These are phyloP conservation scores for Mayetiola destructor DNA, from an alignment of 2,888 invertebrate genomes.

Conservation along the genomic window DNA sequence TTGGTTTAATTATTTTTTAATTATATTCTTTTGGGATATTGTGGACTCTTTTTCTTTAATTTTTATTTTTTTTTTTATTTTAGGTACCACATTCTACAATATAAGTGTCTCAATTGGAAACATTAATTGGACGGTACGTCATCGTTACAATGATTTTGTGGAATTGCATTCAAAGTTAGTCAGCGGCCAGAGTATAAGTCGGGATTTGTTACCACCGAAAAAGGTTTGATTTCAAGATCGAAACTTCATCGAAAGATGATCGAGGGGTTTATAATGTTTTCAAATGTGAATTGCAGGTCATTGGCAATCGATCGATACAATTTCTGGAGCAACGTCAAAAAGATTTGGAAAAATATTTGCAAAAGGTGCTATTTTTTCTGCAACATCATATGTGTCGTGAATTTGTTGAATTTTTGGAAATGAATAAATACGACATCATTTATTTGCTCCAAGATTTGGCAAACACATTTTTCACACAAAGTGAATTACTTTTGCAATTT, in stretches of 20 bases:
- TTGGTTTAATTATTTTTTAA: conserved; percentile 29
- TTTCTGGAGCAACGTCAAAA: conserved; percentile 74
- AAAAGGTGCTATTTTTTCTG: conserved; percentile 57
- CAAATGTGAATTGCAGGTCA: conserved; percentile 43
- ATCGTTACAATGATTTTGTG: conserved; percentile 81
- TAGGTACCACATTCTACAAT: conserved; percentile 28
- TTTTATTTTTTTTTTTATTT: neutral
- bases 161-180: conserved; percentile 76
- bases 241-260: too few relatives aligned
- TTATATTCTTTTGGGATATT: neutral
- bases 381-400: conserved; percentile 65
- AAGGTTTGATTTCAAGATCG: conserved; percentile 36
- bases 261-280: too few relatives aligned
- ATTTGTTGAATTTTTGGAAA: conserved; percentile 72
- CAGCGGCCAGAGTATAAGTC: conserved; percentile 62
- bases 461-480: conserved; percentile 58
- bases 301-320: conserved; percentile 74
- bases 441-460: conserved; percentile 75
- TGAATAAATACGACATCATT: conserved; percentile 79
- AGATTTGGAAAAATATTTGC: conserved; percentile 68
- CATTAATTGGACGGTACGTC: conserved; percentile 67
- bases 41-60: neutral
- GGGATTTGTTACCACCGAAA: conserved; percentile 81
- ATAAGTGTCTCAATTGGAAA: conserved; percentile 43
- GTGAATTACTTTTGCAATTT: conserved; percentile 42